phyloP scores from a whole-genome alignment of 1,140 invertebrate genomes.

The Diachasmimorpha longicaudata region DNA sequence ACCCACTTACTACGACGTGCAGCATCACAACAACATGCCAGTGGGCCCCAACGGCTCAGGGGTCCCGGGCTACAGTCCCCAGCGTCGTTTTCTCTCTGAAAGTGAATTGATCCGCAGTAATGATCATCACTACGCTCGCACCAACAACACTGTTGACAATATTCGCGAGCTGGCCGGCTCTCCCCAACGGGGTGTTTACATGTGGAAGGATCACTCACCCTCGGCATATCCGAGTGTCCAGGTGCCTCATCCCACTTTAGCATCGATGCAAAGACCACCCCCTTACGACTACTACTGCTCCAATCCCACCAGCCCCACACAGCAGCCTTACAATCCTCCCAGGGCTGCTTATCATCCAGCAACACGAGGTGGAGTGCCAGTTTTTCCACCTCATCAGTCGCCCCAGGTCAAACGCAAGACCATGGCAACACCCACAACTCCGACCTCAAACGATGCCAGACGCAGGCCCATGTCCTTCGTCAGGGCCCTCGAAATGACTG shows the following conservation, averaged over 20 bases:
- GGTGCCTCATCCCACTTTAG: constrained; percentile 39
- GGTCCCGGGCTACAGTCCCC: constrained; percentile 68
- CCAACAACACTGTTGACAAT: constrained; percentile 67
- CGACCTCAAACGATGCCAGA: constrained; percentile 58
- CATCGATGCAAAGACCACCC: constrained; percentile 30
- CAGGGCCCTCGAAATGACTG: constrained; percentile 88
- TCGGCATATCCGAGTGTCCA: constrained; percentile 52
- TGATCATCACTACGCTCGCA: constrained; percentile 61
- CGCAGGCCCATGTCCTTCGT: constrained; percentile 90
- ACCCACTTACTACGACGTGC: constrained; percentile 64
- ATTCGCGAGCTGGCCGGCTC: constrained; percentile 82
- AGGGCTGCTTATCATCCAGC: constrained; percentile 66
- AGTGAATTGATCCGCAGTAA: constrained; percentile 77
- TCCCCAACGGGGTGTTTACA: constrained; percentile 82
- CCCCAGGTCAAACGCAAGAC: constrained; percentile 71
- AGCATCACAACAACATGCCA: constrained; percentile 42
- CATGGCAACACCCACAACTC: constrained; percentile 58
- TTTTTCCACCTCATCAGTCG: constrained; percentile 70
- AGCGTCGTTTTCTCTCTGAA: constrained; percentile 84
- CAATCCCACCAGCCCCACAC: constrained; percentile 79
- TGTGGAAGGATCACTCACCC: constrained; percentile 80
- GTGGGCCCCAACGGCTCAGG: constrained; percentile 31
- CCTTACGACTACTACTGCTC: constrained; percentile 69
- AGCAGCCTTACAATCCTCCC: constrained; percentile 59
- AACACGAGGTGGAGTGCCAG: constrained; percentile 70